Conservation (phyloP, 2,113 vertebrate species). For the Menidia beryllina region DNA sequence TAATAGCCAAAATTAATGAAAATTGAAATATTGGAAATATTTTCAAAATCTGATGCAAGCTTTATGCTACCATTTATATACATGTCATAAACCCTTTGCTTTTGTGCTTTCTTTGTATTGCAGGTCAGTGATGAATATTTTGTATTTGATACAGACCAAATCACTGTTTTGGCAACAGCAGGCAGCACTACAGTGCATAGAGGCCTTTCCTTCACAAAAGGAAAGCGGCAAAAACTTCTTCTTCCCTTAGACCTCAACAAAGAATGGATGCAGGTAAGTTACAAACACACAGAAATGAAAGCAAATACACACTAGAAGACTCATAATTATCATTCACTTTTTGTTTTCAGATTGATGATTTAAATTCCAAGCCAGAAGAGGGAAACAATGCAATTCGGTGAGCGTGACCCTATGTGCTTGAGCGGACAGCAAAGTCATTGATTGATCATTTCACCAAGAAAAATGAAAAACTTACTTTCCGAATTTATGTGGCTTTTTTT, state of each 20-base stretch:
- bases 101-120: conserved; percentile 26
- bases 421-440: neutral
- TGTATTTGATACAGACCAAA: conserved; percentile 48
- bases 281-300: neutral
- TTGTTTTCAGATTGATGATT: conserved; percentile 67
- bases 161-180: conserved; percentile 45
- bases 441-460: neutral
- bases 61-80: neutral
- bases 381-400: conserved; percentile 90
- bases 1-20: neutral
- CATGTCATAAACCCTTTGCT: neutral
- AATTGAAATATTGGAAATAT: neutral
- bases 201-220: fast-evolving
- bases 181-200: fast-evolving
- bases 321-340: neutral
- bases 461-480: neutral
- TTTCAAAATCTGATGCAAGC: neutral
- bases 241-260: neutral
- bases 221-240: conserved; percentile 78
- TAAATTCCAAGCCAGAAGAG: conserved; percentile 84
- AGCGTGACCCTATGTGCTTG: conserved; percentile 1
- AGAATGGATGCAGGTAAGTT: conserved; percentile 70
- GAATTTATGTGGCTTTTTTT: neutral
- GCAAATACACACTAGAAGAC: neutral
- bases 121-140: conserved; percentile 79